Base-by-base conservation (phyloP, 2,797 vertebrate genomes). In the Parotocinclus haroldoi region DNA sequence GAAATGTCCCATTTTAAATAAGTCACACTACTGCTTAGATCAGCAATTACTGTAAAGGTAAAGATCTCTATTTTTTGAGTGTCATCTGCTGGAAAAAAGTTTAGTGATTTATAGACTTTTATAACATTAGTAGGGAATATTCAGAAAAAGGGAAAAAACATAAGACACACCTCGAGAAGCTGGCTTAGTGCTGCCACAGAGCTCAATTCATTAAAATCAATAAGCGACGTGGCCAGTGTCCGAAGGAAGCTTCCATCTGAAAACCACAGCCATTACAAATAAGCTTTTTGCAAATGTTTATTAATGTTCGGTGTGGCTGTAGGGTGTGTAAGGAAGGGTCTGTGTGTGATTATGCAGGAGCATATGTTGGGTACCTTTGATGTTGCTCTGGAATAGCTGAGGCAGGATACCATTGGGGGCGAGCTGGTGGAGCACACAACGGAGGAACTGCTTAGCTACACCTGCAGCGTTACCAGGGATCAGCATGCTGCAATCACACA, bases 361-460 rank as follows among this genome's bases (percentile, higher is more conserved):
- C 50, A 54, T 36, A 55, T 58, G 50, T 63, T 40, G 44, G 1
- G 76, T 83, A 99, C 97, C 97, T 96, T 98, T 99, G 82, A 99
- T 98, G 80, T 93, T 94, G 78, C 96, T 99, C 87, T 98, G 96
- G 82, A 99, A 99, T 59, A 99, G 93, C 80, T 99, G 97, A 1
- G 96, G 95, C 57, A 99, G 86, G 83, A 99, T 98, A 76, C 97
- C 96, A 0, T 99, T 99, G 45, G 97, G 97, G 46, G 96, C 96
- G 81, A 99, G 84, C 76, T 99, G 97, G 79, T 99, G 97, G 82
- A 99, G 94, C 77, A 98, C 87, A 54, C 97, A 99, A 46, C 97
- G 96, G 12, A 99, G 92, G 80, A 99, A 99, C 85, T 99, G 97
- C 84, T 99, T 99, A 70, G 97, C 97, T 80, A 99, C 97, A 58